Evolutionary conservation across 2,797 vertebrate species (phyloP).

Genomic region (Furcifer pardalis): DNA sequence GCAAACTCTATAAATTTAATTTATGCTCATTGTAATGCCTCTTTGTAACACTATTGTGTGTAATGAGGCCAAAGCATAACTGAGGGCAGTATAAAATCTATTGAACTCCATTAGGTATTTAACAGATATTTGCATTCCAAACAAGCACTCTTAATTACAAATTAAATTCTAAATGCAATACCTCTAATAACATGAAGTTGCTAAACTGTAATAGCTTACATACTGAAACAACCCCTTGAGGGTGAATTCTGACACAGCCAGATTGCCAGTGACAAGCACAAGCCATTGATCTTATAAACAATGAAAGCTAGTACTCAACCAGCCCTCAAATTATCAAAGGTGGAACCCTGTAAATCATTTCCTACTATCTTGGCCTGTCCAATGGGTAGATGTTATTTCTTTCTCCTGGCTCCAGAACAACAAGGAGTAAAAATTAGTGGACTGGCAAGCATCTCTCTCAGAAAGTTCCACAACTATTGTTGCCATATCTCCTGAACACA

Average conservation of each 20-base stretch:
- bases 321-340: conserved; percentile 17
- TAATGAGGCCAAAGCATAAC: conserved; percentile 48
- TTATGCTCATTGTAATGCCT: conserved; percentile 36
- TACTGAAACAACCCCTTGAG: conserved; percentile 41
- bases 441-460: not conserved
- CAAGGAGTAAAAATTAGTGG: not conserved
- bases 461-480: not conserved
- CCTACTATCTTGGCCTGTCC: not conserved
- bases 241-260: conserved; percentile 37
- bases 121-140: conserved; percentile 56
- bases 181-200: conserved; percentile 52
- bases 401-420: not conserved
- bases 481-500: not conserved
- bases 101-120: conserved; percentile 36
- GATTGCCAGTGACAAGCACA: conserved; percentile 42
- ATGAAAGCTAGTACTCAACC: conserved; percentile 28
- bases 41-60: conserved; percentile 30
- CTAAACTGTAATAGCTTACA: conserved; percentile 39
- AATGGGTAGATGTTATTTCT: conserved; percentile 13
- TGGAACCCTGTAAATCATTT: conserved; percentile 35
- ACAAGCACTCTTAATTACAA: conserved; percentile 54
- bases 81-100: conserved; percentile 36
- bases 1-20: conserved; percentile 31
- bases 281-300: conserved; percentile 42
- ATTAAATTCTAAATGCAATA: conserved; percentile 59